phyloP scores from a whole-genome alignment of 2,113 vertebrate genomes.

The Rhadina sibilatrix region DNA sequence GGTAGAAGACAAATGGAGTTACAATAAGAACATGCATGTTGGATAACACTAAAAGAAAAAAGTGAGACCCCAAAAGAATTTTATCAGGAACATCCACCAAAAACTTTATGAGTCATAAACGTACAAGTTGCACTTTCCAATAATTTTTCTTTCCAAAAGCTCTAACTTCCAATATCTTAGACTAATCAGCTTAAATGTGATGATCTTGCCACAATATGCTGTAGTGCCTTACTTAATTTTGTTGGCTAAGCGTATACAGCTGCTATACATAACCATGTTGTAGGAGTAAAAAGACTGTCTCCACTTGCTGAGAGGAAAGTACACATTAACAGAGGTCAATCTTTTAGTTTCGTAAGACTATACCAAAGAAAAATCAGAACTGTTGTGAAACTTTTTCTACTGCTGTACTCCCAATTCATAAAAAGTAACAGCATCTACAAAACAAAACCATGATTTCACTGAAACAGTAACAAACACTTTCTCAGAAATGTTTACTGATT shows the following conservation, averaged over 20 bases:
- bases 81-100: not conserved
- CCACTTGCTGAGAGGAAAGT: not conserved
- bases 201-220: not conserved
- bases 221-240: not conserved
- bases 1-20: not conserved
- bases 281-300: not conserved
- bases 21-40: not conserved
- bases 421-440: not conserved
- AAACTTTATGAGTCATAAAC: not conserved
- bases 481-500: not conserved
- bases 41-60: not conserved
- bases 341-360: not conserved
- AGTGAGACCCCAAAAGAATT: not conserved
- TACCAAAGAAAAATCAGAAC: not conserved
- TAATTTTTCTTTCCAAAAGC: not conserved
- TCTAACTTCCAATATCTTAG: not conserved
- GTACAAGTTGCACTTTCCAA: not conserved
- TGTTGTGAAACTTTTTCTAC: not conserved
- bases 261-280: fast-evolving
- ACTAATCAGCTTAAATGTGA: not conserved
- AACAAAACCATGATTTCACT: not conserved
- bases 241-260: not conserved
- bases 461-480: not conserved
- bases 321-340: not conserved
- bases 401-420: not conserved